Conservation (phyloP, 2,888 invertebrate species). For the Nysson spinosus region DNA sequence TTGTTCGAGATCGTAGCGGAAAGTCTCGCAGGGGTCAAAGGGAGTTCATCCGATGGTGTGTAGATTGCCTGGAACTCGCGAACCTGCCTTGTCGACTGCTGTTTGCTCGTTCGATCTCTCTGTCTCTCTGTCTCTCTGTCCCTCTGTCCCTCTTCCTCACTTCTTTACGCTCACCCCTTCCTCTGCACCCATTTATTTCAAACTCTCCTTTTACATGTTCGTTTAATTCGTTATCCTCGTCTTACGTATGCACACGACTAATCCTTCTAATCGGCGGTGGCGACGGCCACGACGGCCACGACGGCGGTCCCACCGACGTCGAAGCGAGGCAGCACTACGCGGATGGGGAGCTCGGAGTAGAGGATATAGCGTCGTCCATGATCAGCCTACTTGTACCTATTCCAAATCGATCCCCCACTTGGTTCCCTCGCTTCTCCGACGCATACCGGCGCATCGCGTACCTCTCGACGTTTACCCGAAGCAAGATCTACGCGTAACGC, state of each 20-base stretch:
- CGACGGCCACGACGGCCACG: too few relatives aligned
- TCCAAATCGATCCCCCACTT: neutral
- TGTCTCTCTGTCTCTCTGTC: constrained; percentile 5
- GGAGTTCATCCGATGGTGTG: constrained; percentile 71
- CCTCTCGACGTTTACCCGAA: too few relatives aligned
- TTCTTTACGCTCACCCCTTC: neutral
- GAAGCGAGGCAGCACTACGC: constrained; percentile 15
- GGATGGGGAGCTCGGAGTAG: neutral
- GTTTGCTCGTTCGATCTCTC: constrained; percentile 1
- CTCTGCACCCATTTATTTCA: neutral
- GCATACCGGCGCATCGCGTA: neutral
- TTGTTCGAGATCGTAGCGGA: constrained; percentile 57
- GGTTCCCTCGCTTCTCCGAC: neutral
- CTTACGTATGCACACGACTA: too few relatives aligned
- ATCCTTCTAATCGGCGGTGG: too few relatives aligned
- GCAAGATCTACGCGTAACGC: neutral
- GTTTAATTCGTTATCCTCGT: neutral
- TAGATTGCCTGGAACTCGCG: constrained; percentile 50
- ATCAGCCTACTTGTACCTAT: constrained; percentile 2
- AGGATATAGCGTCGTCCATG: neutral
- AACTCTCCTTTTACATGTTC: neutral
- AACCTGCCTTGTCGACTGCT: constrained; percentile 22
- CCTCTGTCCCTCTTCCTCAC: constrained; percentile 6
- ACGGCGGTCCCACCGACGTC: too few relatives aligned
- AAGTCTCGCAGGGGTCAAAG: constrained; percentile 54